Percentiles rank a stretch among this genome's conserved stretches.
These are phyloP conservation scores for Pemphredon lugubris DNA, from an alignment of 2,888 invertebrate species.

Conservation along the genomic window DNA sequence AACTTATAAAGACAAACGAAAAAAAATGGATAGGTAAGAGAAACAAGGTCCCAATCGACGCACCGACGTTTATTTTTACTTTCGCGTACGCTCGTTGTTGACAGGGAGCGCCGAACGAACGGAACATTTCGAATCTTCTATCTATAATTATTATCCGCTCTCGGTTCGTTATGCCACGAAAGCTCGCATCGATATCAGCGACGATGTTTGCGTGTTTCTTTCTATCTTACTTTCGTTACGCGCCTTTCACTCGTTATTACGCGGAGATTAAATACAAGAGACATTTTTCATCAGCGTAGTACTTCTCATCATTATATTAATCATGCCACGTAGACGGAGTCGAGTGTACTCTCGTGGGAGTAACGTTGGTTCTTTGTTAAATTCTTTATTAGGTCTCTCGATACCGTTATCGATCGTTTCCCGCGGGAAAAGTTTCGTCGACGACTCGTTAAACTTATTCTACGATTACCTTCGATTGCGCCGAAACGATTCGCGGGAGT, in stretches of 20 bases:
- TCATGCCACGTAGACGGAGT: no score
- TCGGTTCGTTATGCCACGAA: not conserved
- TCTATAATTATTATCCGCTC: not conserved
- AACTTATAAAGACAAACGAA: not conserved
- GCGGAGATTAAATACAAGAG: not conserved
- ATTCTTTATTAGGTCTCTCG: no score
- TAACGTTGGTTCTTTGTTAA: no score
- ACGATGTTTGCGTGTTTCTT: constrained; percentile 1
- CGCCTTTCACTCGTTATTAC: not conserved
- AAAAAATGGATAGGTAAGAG: not conserved
- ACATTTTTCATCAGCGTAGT: no score
- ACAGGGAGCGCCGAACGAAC: not conserved
- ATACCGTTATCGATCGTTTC: not conserved
- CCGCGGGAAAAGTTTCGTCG: not conserved
- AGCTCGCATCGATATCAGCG: constrained; percentile 15
- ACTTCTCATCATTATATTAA: no score
- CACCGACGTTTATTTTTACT: not conserved
- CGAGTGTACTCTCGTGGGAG: no score
- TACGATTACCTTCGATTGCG: constrained; percentile 15
- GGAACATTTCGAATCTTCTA: not conserved
- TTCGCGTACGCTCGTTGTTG: not conserved
- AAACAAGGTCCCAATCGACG: not conserved
- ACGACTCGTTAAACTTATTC: not conserved
- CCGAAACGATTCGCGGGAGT: not conserved
- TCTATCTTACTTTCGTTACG: not conserved